Evolutionary conservation across 2,113 vertebrate genomes (phyloP), one percentile per base, ranked within the genome.

Genomic region (Lathamus discolor): DNA sequence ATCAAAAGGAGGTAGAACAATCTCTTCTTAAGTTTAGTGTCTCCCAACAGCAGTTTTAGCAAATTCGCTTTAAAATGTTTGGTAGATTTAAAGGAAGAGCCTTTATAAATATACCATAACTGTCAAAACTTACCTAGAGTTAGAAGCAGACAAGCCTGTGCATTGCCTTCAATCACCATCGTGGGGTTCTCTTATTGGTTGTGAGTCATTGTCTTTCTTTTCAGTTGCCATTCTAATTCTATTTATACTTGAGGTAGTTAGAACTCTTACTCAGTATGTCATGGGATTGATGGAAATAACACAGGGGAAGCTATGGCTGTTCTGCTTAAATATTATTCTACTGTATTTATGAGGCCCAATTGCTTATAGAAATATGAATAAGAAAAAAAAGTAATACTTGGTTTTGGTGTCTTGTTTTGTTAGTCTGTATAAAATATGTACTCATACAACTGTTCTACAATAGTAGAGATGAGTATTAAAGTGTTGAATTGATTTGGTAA

Each of bases 141-240:
- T 90, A 81, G 59, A 48, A 55, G 76, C 69, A 75, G 86, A 35
- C 23, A 51, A 59, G 63, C 43, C 54, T 89, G 31, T 48, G 14
- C 39, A 2, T 73, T 93, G 78, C 46, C 86, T 92, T 95, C 78
- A 93, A 77, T 95, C 75, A 77, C 74, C 81, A 61, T 67, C 10
- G 0, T 91, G 46, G 35, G 92, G 19, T 95, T 82, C 70, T 93
- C 62, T 76, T 73, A 69, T 20, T 95, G 83, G 78, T 61, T 91
- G 86, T 95, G 95, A 96, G 83, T 97, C 90, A 94, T 46, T 67
- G 25, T 73, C 87, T 92, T 69, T 90, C 69, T 95, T 89, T 84
- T 88, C 90, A 92, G 92, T 96, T 96, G 68, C 80, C 33, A 11
- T 93, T 95, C 92, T 52, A 75, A 81, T 95, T 89, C 86, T 96